Percentiles rank a stretch among this genome's conserved stretches.
Evolutionary conservation across 2,113 vertebrate genomes (phyloP).

Genomic region (Heptranchias perlo): DNA sequence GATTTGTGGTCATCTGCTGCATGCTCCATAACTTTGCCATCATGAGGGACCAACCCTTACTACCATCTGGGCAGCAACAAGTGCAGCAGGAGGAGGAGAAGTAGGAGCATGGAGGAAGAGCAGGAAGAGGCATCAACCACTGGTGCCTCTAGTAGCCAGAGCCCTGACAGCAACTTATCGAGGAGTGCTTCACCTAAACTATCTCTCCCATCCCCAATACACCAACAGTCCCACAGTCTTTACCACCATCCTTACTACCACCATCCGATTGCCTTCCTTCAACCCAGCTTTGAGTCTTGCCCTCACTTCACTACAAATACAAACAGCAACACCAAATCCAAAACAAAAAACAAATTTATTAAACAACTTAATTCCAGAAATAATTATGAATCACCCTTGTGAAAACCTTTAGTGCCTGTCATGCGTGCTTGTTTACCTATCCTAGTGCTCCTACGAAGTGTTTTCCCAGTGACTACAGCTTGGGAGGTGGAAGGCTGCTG

Average conservation of each 20-base stretch:
- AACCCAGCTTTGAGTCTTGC: neutral
- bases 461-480: no score
- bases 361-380: neutral
- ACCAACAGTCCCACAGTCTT: neutral
- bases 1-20: neutral
- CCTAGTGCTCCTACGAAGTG: neutral
- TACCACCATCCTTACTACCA: neutral
- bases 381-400: neutral
- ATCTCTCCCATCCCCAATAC: neutral
- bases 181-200: no score
- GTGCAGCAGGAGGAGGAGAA: neutral
- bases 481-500: neutral
- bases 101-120: neutral
- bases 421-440: neutral
- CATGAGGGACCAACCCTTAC: neutral
- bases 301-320: neutral
- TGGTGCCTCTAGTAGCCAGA: neutral
- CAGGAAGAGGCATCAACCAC: neutral
- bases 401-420: neutral
- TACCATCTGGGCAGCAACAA: neutral
- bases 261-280: neutral
- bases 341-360: neutral
- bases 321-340: neutral
- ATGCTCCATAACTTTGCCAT: no score
- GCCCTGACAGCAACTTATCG: neutral